Evolutionary conservation across 2,888 invertebrate species (phyloP), one percentile per base, ranked within the genome.

Genomic region (Odontocerum albicorne): DNA sequence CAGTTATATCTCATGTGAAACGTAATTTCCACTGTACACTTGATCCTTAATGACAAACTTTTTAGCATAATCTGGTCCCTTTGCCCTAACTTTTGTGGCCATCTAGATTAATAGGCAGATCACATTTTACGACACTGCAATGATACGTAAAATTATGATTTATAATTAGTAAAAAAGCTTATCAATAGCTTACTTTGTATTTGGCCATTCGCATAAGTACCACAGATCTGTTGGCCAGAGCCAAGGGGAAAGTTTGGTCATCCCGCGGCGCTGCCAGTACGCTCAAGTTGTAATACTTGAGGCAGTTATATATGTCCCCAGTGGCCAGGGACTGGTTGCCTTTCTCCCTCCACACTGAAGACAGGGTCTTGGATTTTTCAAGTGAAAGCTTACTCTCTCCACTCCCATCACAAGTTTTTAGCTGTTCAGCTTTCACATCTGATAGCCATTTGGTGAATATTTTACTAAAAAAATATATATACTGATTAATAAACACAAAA

Each of bases 211-310:
- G 76, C 64, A 83, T 75, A 38, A 85, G 72, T 6, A 83, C 80
- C 13, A 87, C 87, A 8, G 88, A 87, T 66, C 88, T 75, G 64
- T 88, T 88, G 0, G 85, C 86, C 47, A 85, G 69, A 0, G 86
- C 86, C 42, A 86, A 66, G 1, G 83, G 72, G 62, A 82, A 82
- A 68, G 83, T 81, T 8, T 77, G 70, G 38, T 79, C 79, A 21
- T 75, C 69, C 27, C 74, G 74, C 10, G 73, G 69, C 3, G 87
- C 85, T 65, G 75, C 81, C 49, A 79, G 66, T 7, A 87, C 77
- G 69, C 86, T 84, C 64, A 82, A 80, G 0, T 82, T 81, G 64
- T 87, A 88, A 39, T 74, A 78, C 49, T 73, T 67, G 49, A 84
- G 72, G 64, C 84, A 83, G 3, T 76, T 74, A 8, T 72, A 64